Base-by-base conservation (phyloP, 2,113 vertebrate species). In the Rhinoptilus africanus region DNA sequence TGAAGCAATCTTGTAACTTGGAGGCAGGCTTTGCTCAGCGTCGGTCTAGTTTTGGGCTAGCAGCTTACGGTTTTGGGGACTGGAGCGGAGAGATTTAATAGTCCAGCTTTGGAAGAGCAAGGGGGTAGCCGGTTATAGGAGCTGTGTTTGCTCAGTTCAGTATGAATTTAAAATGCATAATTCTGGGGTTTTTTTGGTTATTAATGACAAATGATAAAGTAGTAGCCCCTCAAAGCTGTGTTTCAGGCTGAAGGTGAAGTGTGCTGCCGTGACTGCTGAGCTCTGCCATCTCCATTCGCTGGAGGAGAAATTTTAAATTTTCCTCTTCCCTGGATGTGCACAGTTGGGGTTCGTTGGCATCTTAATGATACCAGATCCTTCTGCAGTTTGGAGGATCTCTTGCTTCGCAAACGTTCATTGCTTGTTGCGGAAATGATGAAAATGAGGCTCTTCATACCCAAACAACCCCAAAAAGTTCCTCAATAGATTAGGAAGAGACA, bases 361-460 rank as follows among this genome's bases (percentile, higher is more conserved):
- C 66, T 63, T 41, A 4, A 21, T 12, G 8, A 32, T 75, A 12
- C 24, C 4, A 0, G 8, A 13, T 11, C 10, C 15, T 37, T 43
- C 73, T 39, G 11, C 45, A 48, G 3, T 26, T 23, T 17, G 17
- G 47, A 53, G 22, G 53, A 32, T 47, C 45, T 69, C 30, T 63
- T 54, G 4, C 24, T 86, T 74, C 66, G 28, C 67, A 69, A 15
- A 47, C 0, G 0, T 35, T 12, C 2, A 4, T 16, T 28, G 15
- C 35, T 21, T 18, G 5, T 60, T 23, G 21, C 14, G 9, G 2
- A 19, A 14, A 2, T 6, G 8, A 2, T 39, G 7, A 86, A 88
- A 59, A 28, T 32, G 60, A 32, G 32, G 9, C 21, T 57, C 18
- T 48, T 50, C 11, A 5, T 2, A 17, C 41, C 16, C 41, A 54